Evolutionary conservation across 92 coral and sea anemone genomes (phyloP).

Genomic region (Pocillopora meandrina): DNA sequence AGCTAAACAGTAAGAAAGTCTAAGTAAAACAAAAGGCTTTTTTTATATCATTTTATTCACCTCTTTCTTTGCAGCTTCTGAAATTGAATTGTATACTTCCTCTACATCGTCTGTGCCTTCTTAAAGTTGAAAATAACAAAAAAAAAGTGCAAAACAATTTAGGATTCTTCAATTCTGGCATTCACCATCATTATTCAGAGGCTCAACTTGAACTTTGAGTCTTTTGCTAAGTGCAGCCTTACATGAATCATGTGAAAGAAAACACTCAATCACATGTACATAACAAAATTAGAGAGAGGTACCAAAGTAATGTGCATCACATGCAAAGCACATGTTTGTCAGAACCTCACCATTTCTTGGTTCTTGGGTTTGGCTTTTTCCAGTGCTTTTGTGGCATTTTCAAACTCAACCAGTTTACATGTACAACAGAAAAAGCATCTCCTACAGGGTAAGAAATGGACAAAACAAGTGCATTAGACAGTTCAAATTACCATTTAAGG

Average conservation of each 20-base stretch:
- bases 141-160: background rate
- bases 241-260: too few relatives aligned
- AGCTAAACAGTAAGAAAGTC: background rate
- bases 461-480: background rate
- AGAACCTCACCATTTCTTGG: constrained; percentile 3
- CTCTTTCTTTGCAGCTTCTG: constrained; percentile 88
- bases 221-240: too few relatives aligned
- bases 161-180: too few relatives aligned
- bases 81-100: constrained; percentile 77
- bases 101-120: constrained; percentile 84
- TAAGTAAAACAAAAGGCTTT: too few relatives aligned
- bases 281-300: too few relatives aligned
- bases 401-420: constrained; percentile 90
- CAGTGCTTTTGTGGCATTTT: constrained; percentile 86
- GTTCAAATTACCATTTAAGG: too few relatives aligned
- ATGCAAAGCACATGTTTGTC: constrained; percentile 7
- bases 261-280: too few relatives aligned
- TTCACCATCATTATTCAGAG: too few relatives aligned
- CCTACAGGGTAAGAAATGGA: constrained; percentile 40
- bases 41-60: constrained; percentile 14
- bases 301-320: too few relatives aligned
- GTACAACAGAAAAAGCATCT: constrained; percentile 91
- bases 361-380: constrained; percentile 98
- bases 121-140: constrained; percentile 59
- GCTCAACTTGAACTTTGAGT: too few relatives aligned